Evolutionary conservation across 2,113 vertebrate species (phyloP), one percentile per base, ranked within the genome.

Genomic region (Empidonax traillii): DNA sequence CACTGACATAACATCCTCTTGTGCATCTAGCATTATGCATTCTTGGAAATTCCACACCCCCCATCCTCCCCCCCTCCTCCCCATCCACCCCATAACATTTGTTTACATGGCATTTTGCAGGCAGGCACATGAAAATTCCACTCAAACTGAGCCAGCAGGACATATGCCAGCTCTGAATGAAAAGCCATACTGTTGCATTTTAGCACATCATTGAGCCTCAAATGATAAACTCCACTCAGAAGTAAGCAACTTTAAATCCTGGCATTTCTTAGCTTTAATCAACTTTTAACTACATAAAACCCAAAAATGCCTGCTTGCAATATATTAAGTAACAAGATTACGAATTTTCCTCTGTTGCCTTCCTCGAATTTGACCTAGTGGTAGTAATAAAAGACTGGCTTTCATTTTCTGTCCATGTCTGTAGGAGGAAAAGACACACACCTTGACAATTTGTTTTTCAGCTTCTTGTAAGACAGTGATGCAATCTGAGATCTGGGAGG

Each of bases 61-160:
- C 39, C 39, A 39, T 10, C 39, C 39, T 39, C 10, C 39, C 39
- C 39, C 39, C 39, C 11, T 39, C 39, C 39, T 11, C 39, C 39
- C 39, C 39, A 35, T 35, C 35, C 35, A 8, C 35, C 35, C 41
- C n/a, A 21, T 23, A 85, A 41, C 74, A 80, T 83, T 79, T 97
- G 75, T 94, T 97, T 95, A 90, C 85, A 88, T 53, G 71, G 90
- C 94, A 92, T 93, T 96, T 95, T 90, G 41, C 72, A 90, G 90
- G 59, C 88, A 83, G 49, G 71, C 82, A 88, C 53, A 92, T 19
- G 78, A 90, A 93, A 92, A 90, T 92, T 93, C 96, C 72, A 76
- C 22, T 12, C 44, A 56, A 87, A 63, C 27, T 37, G 61, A 91
- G 92, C 90, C 87, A 96, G 75, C 49, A 90, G 92, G 85, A 92